Percentiles rank a stretch among this genome's conserved stretches.
phyloP scores from a whole-genome alignment of 2,113 vertebrate genomes.

The Apeltes quadracus region DNA sequence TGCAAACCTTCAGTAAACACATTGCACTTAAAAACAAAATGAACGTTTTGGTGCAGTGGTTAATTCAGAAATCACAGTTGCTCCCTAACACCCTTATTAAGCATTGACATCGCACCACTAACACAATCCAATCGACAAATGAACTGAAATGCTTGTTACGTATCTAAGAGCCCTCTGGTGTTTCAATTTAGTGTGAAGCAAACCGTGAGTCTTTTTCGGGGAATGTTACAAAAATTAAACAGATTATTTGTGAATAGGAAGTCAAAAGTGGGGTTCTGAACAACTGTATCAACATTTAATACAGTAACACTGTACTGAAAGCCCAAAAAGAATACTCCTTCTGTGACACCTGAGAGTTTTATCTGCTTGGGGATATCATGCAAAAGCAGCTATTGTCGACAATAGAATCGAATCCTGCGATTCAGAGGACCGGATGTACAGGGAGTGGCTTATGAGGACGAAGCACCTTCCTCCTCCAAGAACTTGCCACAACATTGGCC shows the following conservation, averaged over 20 bases:
- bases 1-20: neutral
- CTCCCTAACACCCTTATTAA: neutral
- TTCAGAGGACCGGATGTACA: neutral
- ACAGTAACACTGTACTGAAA: neutral
- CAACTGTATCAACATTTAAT: neutral
- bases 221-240: neutral
- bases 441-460: neutral
- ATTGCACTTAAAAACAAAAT: neutral
- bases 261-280: neutral
- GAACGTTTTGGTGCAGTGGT: neutral
- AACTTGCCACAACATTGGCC: neutral
- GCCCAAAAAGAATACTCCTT: neutral
- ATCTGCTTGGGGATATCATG: neutral
- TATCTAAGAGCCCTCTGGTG: neutral
- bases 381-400: constrained; percentile 5
- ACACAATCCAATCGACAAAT: neutral
- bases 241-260: neutral
- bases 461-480: constrained; percentile 7
- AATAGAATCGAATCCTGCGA: constrained; percentile 1
- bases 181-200: neutral
- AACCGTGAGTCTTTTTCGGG: neutral
- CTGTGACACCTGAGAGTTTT: neutral
- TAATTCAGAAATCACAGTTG: neutral
- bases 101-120: neutral
- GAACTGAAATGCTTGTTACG: neutral